phyloP scores from a whole-genome alignment of 2,113 vertebrate species.

The Istiophorus platypterus region DNA sequence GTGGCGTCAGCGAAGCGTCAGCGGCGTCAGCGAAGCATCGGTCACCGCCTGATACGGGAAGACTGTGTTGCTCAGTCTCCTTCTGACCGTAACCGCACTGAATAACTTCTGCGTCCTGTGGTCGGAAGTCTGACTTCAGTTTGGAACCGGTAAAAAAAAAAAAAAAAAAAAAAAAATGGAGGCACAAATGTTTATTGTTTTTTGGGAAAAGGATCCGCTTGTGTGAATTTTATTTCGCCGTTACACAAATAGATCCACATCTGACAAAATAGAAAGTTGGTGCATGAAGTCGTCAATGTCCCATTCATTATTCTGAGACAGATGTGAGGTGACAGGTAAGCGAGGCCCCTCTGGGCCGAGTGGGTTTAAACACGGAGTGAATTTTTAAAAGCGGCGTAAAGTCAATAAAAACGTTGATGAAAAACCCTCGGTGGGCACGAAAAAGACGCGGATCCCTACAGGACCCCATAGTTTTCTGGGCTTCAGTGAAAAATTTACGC shows the following conservation, averaged over 20 bases:
- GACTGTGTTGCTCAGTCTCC: conserved; percentile 20
- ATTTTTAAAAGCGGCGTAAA: background rate
- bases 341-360: background rate
- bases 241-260: background rate
- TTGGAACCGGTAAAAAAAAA: background rate
- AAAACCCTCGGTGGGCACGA: background rate
- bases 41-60: conserved; percentile 14
- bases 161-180: too few species aligned
- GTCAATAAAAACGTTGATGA: background rate
- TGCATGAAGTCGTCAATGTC: background rate
- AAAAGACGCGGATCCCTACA: too few species aligned
- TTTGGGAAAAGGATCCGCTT: background rate
- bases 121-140: background rate
- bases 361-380: background rate
- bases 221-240: background rate
- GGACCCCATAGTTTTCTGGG: too few species aligned
- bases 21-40: conserved; percentile 23
- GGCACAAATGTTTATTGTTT: background rate
- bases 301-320: background rate
- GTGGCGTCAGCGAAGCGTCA: conserved; percentile 10
- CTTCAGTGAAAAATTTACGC: too few species aligned
- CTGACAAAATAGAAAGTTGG: background rate
- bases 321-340: too few species aligned
- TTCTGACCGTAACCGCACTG: conserved; percentile 2
- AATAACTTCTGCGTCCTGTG: conserved; percentile 7